A percentile compares a stretch with the other conserved stretches of the same genome.
These are phyloP conservation scores for Venturia canescens DNA, from an alignment of 1,140 invertebrate genomes.

Conservation along the genomic window DNA sequence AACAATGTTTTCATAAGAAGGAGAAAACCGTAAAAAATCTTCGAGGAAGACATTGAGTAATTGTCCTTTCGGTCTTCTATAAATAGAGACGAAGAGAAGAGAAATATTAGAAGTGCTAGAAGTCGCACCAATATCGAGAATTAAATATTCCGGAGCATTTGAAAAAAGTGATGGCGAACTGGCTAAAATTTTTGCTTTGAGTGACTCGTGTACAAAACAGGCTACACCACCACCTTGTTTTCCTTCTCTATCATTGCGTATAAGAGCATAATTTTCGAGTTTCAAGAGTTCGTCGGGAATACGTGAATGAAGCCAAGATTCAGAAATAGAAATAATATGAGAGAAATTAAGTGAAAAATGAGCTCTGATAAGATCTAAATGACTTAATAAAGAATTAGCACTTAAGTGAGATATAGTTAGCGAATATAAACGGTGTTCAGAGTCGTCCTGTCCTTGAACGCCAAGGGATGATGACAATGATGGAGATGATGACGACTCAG, in stretches of 20 bases:
- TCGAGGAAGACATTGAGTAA: too few species aligned
- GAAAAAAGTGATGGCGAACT: too few species aligned
- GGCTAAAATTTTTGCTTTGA: conserved; percentile 1
- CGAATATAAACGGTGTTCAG: neutral
- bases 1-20: too few species aligned
- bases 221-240: neutral
- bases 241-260: conserved; percentile 12
- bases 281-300: neutral
- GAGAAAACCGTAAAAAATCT: too few species aligned
- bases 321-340: neutral
- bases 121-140: too few species aligned
- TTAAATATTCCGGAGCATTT: neutral
- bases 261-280: neutral
- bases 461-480: neutral
- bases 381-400: neutral
- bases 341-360: neutral
- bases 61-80: neutral
- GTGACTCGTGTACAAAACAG: too few species aligned
- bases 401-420: neutral
- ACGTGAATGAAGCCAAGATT: neutral
- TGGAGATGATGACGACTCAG: neutral
- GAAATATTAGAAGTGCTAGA: too few species aligned
- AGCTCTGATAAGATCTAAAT: neutral
- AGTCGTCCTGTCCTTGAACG: too few species aligned
- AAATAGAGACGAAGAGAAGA: neutral